Conservation (phyloP, 2,797 vertebrate genomes). For the Cheirogaleus major region DNA sequence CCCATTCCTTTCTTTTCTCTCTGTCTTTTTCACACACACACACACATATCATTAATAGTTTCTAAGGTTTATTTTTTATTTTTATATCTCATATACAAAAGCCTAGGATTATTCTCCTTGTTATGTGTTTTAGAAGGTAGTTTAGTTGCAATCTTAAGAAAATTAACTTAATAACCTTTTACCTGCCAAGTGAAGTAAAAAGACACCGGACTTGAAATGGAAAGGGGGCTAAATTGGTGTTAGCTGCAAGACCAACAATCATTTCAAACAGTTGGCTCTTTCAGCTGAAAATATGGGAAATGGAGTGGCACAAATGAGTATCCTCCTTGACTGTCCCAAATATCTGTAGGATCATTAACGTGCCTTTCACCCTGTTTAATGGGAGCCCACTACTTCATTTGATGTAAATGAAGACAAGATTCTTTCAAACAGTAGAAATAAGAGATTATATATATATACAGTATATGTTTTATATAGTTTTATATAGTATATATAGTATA, state of each 20-base stretch:
- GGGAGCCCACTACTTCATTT: slow-evolving; percentile 74
- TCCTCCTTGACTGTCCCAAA: slow-evolving; percentile 78
- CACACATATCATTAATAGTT: background rate
- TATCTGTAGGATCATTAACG: slow-evolving; percentile 82
- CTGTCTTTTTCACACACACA: background rate
- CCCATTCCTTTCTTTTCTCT: background rate
- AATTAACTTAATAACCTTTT: slow-evolving; percentile 18
- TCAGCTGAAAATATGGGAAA: slow-evolving; percentile 80
- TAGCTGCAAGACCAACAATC: slow-evolving; percentile 77
- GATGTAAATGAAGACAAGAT: slow-evolving; percentile 71
- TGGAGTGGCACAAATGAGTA: slow-evolving; percentile 78
- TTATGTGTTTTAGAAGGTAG: background rate
- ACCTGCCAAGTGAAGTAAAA: slow-evolving; percentile 17
- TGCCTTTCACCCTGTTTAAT: slow-evolving; percentile 73
- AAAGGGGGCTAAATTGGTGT: slow-evolving; percentile 79
- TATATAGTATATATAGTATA: background rate
- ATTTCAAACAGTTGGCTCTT: slow-evolving; percentile 78
- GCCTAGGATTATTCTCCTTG: background rate
- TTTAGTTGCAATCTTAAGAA: background rate
- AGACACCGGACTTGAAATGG: slow-evolving; percentile 67
- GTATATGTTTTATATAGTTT: background rate
- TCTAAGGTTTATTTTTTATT: background rate
- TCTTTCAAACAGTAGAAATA: slow-evolving; percentile 63
- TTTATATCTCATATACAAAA: background rate
- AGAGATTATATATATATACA: background rate